phyloP scores from a whole-genome alignment of 35 echinoderm and acorn worm species.

The Hemicentrotus pulcherrimus region DNA sequence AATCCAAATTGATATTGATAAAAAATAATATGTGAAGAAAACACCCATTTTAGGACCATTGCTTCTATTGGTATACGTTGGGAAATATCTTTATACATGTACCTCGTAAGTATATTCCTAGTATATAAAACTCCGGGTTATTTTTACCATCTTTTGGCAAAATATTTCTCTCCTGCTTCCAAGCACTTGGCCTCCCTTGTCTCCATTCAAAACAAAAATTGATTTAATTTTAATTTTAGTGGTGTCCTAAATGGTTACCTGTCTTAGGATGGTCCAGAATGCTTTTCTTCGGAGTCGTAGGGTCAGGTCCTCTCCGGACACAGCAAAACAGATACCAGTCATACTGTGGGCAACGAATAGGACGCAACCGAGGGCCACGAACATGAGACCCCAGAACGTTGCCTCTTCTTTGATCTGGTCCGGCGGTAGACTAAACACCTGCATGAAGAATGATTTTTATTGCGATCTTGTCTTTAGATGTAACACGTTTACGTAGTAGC shows the following conservation, averaged over 20 bases:
- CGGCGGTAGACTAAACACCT: conserved; percentile 23
- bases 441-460: background rate
- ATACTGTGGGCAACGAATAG: conserved; percentile 36
- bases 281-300: conserved; percentile 56
- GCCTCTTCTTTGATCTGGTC: conserved; percentile 63
- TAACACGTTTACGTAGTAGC: too few relatives aligned
- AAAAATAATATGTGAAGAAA: too few relatives aligned
- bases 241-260: conserved; percentile 41
- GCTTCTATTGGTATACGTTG: too few relatives aligned
- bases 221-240: background rate
- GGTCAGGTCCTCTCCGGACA: conserved; percentile 87
- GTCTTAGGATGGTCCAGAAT: conserved; percentile 86
- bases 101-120: too few relatives aligned
- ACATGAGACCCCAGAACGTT: conserved; percentile 66
- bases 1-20: too few relatives aligned
- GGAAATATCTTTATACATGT: too few relatives aligned
- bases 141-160: too few relatives aligned
- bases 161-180: too few relatives aligned
- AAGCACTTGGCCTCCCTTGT: too few relatives aligned
- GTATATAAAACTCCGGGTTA: too few relatives aligned
- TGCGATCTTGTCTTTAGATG: background rate
- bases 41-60: too few relatives aligned
- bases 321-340: conserved; percentile 67
- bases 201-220: too few relatives aligned
- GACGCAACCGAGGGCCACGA: conserved; percentile 50